phyloP scores from a whole-genome alignment of 2,797 vertebrate species.

The Scolopax bukidnonensis region DNA sequence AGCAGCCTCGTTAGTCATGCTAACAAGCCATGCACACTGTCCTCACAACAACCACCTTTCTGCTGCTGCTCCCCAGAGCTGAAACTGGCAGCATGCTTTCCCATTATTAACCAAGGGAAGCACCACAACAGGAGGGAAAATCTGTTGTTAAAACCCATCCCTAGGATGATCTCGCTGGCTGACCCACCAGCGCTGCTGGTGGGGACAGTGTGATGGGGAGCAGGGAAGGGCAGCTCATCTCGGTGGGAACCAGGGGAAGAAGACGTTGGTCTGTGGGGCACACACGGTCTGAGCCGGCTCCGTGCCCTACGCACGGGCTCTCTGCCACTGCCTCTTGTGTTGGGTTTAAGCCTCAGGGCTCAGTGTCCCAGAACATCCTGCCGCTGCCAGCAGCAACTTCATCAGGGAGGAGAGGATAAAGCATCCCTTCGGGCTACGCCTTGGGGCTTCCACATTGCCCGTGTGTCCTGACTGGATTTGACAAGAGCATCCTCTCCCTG shows the following conservation, averaged over 20 bases:
- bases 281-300: not conserved
- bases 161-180: not conserved
- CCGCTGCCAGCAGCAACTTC: not conserved
- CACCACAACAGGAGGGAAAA: not conserved
- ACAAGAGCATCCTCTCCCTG: not conserved
- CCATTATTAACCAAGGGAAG: not conserved
- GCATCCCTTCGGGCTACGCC: not conserved
- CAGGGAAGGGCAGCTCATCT: not conserved
- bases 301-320: not conserved
- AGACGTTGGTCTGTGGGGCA: not conserved
- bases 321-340: not conserved
- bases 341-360: not conserved
- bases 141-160: not conserved
- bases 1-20: not conserved
- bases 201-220: not conserved
- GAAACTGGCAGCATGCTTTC: not conserved
- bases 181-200: too few species aligned
- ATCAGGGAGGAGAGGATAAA: not conserved
- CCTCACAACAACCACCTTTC: not conserved
- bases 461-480: not conserved
- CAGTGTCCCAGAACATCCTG: not conserved
- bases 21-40: fast-evolving
- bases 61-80: not conserved
- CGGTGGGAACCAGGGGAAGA: not conserved
- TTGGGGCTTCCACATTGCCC: not conserved